Evolutionary conservation across 2,113 vertebrate genomes (phyloP), one percentile per base, ranked within the genome.

Genomic region (Campylomormyrus tamandua): DNA sequence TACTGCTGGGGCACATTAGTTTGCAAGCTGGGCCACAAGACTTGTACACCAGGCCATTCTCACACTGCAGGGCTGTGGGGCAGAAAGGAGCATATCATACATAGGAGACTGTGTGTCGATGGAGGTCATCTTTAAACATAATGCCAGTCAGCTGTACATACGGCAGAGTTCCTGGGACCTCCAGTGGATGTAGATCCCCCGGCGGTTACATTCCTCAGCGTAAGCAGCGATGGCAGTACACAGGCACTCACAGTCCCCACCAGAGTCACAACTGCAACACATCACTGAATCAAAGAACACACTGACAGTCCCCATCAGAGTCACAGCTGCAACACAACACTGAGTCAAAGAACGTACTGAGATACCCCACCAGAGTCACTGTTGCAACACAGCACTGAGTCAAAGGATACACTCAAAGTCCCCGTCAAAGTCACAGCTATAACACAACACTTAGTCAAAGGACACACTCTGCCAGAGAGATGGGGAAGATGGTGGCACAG

Each of bases 151-250:
- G 88, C 49, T 56, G 27, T 49, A 92, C 96, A 92, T 96, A 98
- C 97, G 97, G 90, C 98, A 99, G 77, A 99, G 96, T 7, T 97
- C 97, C 94, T 98, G 98, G 89, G 97, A 97, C 90, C 97, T 92
- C 97, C 98, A 98, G 92, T 93, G 97, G 58, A 98, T 66, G 1
- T 95, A 96, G 3, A 96, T 39, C 1, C 97, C 96, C 0, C 90
- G 93, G 3, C 92, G 94, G 93, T 96, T 95, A 50, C 98, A 98
- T 92, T 98, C 97, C 13, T 98, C 96, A 0, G 96, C 96, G 0
- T 98, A 99, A 49, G 96, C 90, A 39, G 98, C 97, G 0, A 98
- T 94, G 90, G 97, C 98, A 0, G 96, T 97, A 91, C 98, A 99
- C 53, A 99, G 95, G 92, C 98, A 98, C 92, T 98, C 98, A 45